Evolutionary conservation across 2,888 invertebrate species (phyloP), one percentile per base, ranked within the genome.

Genomic region (Agriopis marginaria): DNA sequence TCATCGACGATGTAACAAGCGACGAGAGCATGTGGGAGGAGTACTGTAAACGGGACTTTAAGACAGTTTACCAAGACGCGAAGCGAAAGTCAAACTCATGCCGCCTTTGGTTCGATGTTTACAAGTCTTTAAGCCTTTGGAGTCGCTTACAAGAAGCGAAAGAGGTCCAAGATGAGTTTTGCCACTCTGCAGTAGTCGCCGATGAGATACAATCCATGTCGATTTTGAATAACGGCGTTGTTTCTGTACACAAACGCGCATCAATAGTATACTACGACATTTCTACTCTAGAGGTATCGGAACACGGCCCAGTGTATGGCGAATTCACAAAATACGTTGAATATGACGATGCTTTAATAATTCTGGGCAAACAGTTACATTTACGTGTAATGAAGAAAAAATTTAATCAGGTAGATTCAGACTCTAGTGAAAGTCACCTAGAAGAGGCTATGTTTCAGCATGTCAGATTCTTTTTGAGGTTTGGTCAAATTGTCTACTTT

Each of bases 81-180:
- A 77, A 82, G 1, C 58, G 65, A 2, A 91, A 90, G 53, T 68
- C 85, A 0, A 77, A 77, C 0, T 58, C 75, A 0, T 81, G 82
- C 0, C 58, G 9, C 0, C 60, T 72, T 0, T 92, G 89, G 89
- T 87, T 77, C 60, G 77, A 89, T 69, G 74, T 93, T 5, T 93
- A 92, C 67, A 83, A 86, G 6, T 89, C 90, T 0, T 63, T 93
- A 0, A 68, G 83, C 0, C 78, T 91, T 0, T 93, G 93, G 93
- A 76, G 85, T 0, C 80, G 79, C 47, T 54, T 93, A 6, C 7
- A 63, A 0, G 12, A 71, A 0, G 86, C 91, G 1, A 73, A 66
- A 3, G 91, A 91, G 61, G 63, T 71, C 0, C 75, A 69, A 1
- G 89, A 91, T 7, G 92, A 92, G 68, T 91, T 92, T 44, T 72